Evolutionary conservation across 2,113 vertebrate genomes (phyloP).

Genomic region (Parotia lawesii): DNA sequence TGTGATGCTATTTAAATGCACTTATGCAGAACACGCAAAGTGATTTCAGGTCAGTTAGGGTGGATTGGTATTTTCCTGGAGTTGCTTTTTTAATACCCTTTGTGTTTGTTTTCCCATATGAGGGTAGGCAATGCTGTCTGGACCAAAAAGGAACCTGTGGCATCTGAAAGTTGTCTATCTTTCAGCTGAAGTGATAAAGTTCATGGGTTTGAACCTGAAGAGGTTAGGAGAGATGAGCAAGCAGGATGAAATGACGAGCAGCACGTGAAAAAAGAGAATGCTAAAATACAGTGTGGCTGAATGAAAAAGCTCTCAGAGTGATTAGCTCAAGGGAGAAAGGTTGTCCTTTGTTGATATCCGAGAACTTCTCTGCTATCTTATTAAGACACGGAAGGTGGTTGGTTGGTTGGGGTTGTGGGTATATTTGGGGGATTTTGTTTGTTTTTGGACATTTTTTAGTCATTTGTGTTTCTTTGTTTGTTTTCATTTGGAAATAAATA

Average conservation of each 20-base stretch:
- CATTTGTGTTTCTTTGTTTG: background rate
- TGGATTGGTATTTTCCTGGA: background rate
- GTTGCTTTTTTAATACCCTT: background rate
- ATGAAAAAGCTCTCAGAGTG: background rate
- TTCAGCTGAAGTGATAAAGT: background rate
- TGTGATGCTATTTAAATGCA: background rate
- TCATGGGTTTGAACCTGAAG: background rate
- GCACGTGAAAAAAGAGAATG: fast-evolving
- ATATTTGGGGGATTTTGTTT: background rate
- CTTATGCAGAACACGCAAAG: background rate
- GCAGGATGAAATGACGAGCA: background rate
- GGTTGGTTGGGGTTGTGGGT: background rate
- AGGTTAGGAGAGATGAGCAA: background rate
- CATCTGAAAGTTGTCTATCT: background rate
- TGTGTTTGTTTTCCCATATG: background rate
- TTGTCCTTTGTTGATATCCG: background rate
- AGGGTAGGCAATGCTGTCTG: background rate
- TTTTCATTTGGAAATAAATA: background rate
- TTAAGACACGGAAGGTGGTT: background rate
- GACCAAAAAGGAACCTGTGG: background rate
- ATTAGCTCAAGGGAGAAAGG: background rate
- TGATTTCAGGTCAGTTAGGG: background rate
- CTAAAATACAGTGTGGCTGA: background rate
- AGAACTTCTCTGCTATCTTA: background rate
- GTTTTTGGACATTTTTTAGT: background rate